Evolutionary conservation across 2,888 invertebrate species (phyloP).

Genomic region (Galerucella calmariensis): DNA sequence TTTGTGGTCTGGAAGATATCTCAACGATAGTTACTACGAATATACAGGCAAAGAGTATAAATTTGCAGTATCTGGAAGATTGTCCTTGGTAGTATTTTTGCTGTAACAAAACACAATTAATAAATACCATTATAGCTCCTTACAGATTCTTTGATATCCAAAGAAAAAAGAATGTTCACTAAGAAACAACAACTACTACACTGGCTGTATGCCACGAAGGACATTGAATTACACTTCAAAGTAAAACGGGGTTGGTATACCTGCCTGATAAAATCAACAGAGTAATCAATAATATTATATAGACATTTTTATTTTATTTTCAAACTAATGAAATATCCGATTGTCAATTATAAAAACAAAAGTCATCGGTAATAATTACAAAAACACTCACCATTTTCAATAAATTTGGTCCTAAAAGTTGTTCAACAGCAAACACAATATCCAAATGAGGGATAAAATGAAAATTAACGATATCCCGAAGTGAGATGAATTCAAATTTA

Average conservation of each 20-base stretch:
- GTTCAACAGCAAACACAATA: background rate
- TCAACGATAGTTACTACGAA: conserved; percentile 32
- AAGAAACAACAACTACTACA: no score
- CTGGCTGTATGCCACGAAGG: no score
- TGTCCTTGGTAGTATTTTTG: conserved; percentile 11
- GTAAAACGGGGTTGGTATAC: no score
- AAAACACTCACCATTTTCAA: conserved; percentile 4
- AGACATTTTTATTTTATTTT: no score
- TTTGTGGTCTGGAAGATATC: conserved; percentile 33
- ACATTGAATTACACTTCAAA: no score
- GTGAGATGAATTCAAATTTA: conserved; percentile 24
- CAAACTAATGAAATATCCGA: no score
- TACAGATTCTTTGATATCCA: no score
- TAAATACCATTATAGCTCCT: no score
- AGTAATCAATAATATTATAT: no score
- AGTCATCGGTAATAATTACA: background rate
- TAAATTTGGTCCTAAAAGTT: background rate
- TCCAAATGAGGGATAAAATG: conserved; percentile 1
- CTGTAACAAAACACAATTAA: conserved; percentile 16
- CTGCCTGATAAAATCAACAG: no score
- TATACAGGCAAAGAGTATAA: conserved; percentile 31
- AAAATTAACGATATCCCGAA: conserved; percentile 1
- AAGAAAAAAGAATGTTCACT: no score
- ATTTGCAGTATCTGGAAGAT: conserved; percentile 32
- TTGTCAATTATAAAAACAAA: no score